These are phyloP conservation scores for Aphelocoma californica DNA, from an alignment of 2,797 vertebrate genomes.

Conservation along the genomic window DNA sequence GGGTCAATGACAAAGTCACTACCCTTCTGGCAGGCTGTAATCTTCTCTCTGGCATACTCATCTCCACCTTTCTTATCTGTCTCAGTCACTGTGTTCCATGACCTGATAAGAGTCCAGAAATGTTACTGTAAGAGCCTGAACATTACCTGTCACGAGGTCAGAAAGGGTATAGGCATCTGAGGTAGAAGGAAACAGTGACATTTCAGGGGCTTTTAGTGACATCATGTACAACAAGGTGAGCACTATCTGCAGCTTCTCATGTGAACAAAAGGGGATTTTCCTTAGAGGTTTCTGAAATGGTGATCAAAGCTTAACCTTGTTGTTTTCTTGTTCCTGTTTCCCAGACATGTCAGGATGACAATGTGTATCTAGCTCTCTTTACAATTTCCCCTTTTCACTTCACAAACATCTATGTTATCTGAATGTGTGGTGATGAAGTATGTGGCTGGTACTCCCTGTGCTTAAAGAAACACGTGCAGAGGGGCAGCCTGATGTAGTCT, in stretches of 20 bases:
- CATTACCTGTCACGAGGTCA: accelerated
- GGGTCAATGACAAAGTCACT: not conserved
- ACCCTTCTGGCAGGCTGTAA: not conserved
- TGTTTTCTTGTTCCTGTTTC: not conserved
- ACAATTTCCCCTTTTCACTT: not conserved
- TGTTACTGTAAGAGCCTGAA: not conserved
- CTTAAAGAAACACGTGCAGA: not conserved
- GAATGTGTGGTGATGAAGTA: not conserved
- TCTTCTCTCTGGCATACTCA: not conserved
- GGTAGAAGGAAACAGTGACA: not conserved
- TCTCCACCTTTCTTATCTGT: not conserved
- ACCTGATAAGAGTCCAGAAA: not conserved
- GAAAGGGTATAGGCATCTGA: not conserved
- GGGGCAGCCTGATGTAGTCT: not conserved
- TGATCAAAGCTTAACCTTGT: not conserved
- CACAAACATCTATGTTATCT: not conserved
- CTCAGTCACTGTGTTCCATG: not conserved
- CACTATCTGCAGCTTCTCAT: not conserved
- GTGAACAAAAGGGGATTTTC: not conserved
- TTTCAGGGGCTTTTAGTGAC: not conserved
- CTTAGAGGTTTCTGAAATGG: not conserved
- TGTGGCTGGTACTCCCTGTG: not conserved
- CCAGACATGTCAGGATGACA: not conserved
- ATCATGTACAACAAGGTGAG: not conserved
- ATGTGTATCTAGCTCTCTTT: not conserved